A percentile compares a stretch with the other conserved stretches of the same genome.
Conservation (phyloP, 2,797 vertebrate genomes). For the Crenuchus spilurus region DNA sequence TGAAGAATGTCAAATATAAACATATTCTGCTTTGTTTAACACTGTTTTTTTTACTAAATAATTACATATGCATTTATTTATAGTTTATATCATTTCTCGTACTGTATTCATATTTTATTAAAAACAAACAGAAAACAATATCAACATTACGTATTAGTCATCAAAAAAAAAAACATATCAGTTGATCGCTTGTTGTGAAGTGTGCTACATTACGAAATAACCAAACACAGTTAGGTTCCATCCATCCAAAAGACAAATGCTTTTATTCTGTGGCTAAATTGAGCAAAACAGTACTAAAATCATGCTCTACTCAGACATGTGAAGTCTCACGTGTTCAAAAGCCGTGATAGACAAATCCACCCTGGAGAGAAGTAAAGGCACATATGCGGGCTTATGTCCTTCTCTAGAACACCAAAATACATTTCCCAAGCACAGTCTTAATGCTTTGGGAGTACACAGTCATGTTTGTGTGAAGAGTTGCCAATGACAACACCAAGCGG, state of each 20-base stretch:
- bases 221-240: too few species aligned
- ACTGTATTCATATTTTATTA: too few species aligned
- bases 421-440: slow-evolving; percentile 22
- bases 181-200: too few species aligned
- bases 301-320: neutral
- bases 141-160: too few species aligned
- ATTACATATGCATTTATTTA: too few species aligned
- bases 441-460: slow-evolving; percentile 33
- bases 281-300: neutral
- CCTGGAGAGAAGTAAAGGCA: neutral
- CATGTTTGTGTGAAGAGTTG: slow-evolving; percentile 53
- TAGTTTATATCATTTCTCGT: too few species aligned
- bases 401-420: slow-evolving; percentile 33
- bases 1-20: too few species aligned
- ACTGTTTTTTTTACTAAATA: too few species aligned
- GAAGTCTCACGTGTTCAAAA: neutral
- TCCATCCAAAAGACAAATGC: neutral
- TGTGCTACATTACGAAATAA: too few species aligned
- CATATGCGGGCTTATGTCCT: slow-evolving; percentile 27
- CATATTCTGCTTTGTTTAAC: too few species aligned
- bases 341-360: neutral
- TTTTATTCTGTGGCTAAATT: neutral
- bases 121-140: too few species aligned
- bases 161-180: too few species aligned
- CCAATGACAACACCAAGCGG: slow-evolving; percentile 59